phyloP scores from a whole-genome alignment of 2,113 vertebrate genomes.

The Myotis brandtii region DNA sequence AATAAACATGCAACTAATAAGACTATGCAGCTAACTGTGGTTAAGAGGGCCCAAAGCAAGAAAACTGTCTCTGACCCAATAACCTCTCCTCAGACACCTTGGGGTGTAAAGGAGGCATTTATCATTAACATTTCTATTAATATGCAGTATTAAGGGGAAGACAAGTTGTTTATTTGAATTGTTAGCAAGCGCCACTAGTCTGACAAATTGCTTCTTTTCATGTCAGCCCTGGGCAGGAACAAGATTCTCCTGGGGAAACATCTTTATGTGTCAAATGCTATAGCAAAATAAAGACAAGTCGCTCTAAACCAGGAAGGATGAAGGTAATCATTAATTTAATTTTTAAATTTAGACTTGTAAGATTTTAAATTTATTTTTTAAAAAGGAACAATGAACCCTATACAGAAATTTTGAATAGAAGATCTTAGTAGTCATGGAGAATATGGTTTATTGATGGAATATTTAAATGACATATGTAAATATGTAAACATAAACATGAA shows the following conservation, averaged over 20 bases:
- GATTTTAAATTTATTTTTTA: conserved; percentile 35
- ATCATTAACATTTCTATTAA: conserved; percentile 72
- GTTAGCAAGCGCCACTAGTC: conserved; percentile 68
- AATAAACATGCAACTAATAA: conserved; percentile 13
- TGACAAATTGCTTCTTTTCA: conserved; percentile 66
- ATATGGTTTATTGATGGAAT: background rate
- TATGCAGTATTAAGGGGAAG: conserved; percentile 66
- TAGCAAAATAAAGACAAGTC: conserved; percentile 63
- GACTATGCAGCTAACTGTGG: background rate
- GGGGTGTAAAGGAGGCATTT: background rate
- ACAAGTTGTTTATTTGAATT: conserved; percentile 71
- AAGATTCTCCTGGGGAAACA: conserved; percentile 56
- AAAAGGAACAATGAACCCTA: conserved; percentile 8
- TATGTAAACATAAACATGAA: background rate
- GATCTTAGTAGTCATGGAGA: conserved; percentile 11
- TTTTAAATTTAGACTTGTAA: conserved; percentile 25
- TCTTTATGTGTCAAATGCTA: conserved; percentile 57
- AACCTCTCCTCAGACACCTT: background rate
- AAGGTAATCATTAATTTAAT: background rate
- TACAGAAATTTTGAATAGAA: background rate
- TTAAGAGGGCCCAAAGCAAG: conserved; percentile 37
- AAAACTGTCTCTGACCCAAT: conserved; percentile 45
- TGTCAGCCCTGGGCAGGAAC: conserved; percentile 49
- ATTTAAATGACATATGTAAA: background rate
- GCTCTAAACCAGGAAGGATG: background rate